A percentile compares a stretch with the other conserved stretches of the same genome.
These are phyloP conservation scores for Enteromius treurensis DNA, from an alignment of 2,797 vertebrate genomes.

Conservation along the genomic window DNA sequence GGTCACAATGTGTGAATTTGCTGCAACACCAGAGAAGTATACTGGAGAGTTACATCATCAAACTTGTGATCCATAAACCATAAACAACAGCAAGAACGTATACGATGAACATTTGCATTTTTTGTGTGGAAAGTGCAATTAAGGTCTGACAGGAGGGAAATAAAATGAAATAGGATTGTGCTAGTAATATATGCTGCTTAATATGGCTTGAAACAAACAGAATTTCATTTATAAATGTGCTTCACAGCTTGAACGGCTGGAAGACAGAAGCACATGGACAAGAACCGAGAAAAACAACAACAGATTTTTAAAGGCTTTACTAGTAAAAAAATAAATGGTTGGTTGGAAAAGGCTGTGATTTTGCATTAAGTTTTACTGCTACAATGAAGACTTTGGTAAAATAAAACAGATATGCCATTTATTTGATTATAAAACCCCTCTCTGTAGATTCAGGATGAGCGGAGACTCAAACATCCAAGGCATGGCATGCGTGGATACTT, in stretches of 20 bases:
- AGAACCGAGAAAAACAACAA: not conserved
- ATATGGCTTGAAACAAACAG: not conserved
- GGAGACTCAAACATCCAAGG: conserved; percentile 8
- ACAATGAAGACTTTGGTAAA: conserved; percentile 56
- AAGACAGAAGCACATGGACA: conserved; percentile 37
- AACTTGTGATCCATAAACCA: not conserved
- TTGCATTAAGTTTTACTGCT: conserved; percentile 45
- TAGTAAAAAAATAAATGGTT: conserved; percentile 39
- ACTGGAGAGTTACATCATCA: not conserved
- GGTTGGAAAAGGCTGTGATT: conserved; percentile 36
- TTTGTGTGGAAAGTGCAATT: not conserved
- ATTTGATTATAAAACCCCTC: not conserved
- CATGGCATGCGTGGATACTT: not conserved
- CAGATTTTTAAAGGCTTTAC: conserved; percentile 7
- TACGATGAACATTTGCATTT: not conserved
- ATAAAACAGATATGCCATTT: conserved; percentile 16
- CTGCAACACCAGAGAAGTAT: not conserved
- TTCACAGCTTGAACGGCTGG: conserved; percentile 2
- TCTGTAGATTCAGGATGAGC: conserved; percentile 2
- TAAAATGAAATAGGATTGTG: not conserved
- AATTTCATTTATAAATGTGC: not conserved
- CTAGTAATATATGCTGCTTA: conserved; percentile 5
- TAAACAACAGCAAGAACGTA: not conserved
- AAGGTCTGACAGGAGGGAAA: not conserved
- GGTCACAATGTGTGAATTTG: not conserved